A percentile compares a stretch with the other conserved stretches of the same genome.
phyloP scores from a whole-genome alignment of 2,888 invertebrate genomes.

The Chamaedrilus cognettii region DNA sequence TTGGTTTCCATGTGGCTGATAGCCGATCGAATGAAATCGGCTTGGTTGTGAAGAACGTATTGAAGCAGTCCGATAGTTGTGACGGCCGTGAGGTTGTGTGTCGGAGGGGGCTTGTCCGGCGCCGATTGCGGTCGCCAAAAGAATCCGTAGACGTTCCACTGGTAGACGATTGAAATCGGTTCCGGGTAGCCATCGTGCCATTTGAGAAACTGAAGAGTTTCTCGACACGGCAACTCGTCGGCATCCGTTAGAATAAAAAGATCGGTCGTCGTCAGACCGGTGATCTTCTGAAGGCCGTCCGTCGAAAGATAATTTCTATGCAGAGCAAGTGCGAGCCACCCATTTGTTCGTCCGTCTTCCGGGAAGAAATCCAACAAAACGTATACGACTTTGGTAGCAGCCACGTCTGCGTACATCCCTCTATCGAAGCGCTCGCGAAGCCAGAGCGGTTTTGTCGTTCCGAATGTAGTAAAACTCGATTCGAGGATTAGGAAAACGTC shows the following conservation, averaged over 20 bases:
- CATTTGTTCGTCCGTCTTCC: constrained; percentile 40
- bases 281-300: constrained; percentile 29
- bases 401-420: not conserved
- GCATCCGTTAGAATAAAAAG: constrained; percentile 63
- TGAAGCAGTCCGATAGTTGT: no score
- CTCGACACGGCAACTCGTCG: constrained; percentile 67
- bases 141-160: no score
- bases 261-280: constrained; percentile 42
- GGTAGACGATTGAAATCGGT: no score
- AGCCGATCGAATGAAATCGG: no score
- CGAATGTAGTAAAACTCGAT: constrained; percentile 52
- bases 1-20: no score
- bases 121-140: no score
- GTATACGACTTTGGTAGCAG: not conserved
- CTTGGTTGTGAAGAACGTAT: no score
- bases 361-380: constrained; percentile 43
- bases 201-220: constrained; percentile 70
- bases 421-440: constrained; percentile 60
- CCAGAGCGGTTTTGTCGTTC: constrained; percentile 49
- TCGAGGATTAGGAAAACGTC: constrained; percentile 68
- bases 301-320: constrained; percentile 27
- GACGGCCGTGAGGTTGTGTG: no score
- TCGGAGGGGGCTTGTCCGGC: no score
- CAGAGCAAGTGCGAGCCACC: constrained; percentile 46
- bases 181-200: constrained; percentile 70